Conservation (phyloP, 2,113 vertebrate genomes). For the Nicator chloris region DNA sequence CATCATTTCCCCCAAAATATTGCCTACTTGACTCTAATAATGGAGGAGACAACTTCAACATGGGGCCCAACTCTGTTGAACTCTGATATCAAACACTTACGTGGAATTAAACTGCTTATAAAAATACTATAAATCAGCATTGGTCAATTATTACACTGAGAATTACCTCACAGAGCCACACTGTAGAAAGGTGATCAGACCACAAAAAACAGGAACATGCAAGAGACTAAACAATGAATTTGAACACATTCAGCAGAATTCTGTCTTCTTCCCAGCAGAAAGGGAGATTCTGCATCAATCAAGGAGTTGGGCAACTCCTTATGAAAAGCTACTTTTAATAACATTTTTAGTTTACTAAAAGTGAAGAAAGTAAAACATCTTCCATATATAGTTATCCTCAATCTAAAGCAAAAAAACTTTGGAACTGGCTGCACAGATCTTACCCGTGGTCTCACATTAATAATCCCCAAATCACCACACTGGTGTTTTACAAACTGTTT, state of each 20-base stretch:
- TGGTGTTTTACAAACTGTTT: background rate
- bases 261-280: background rate
- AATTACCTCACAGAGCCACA: background rate
- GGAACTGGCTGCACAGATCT: background rate
- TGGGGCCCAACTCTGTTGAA: background rate
- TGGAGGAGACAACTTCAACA: background rate
- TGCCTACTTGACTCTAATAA: background rate
- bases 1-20: background rate
- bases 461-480: background rate
- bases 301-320: background rate
- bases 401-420: background rate
- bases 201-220: background rate
- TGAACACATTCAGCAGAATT: background rate
- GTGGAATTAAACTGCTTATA: background rate
- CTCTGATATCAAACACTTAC: background rate
- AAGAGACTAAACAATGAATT: background rate
- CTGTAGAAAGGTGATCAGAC: background rate
- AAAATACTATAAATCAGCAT: background rate
- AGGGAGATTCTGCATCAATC: background rate
- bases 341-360: background rate
- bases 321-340: background rate
- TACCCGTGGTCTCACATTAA: background rate
- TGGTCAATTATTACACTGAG: background rate
- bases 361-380: background rate
- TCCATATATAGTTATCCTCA: background rate